Percentiles rank a stretch among this genome's conserved stretches.
Conservation (phyloP, 2,888 invertebrate species). For the Caenorhabditis drosophilae region DNA sequence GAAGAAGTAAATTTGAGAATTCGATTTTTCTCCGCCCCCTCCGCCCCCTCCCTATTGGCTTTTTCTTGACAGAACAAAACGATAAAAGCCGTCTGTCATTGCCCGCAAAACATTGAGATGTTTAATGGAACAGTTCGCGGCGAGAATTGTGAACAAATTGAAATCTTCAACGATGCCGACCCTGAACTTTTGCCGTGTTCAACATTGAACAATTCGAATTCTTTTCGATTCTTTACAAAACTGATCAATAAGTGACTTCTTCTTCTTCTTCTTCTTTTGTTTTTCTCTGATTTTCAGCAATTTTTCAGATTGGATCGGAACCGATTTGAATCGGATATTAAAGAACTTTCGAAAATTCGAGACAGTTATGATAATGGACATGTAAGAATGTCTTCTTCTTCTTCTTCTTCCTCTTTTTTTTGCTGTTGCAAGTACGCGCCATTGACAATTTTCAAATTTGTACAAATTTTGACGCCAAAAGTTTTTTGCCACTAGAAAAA, state of each 20-base stretch:
- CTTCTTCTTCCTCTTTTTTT: too few relatives aligned
- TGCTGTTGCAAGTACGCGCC: too few relatives aligned
- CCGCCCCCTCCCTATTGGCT: neutral
- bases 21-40: neutral
- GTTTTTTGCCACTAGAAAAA: too few relatives aligned
- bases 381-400: too few relatives aligned
- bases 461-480: too few relatives aligned
- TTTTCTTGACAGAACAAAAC: conserved; percentile 24
- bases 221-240: conserved; percentile 11
- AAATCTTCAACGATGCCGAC: too few relatives aligned
- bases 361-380: neutral
- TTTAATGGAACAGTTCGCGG: conserved; percentile 16
- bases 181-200: neutral
- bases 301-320: conserved; percentile 15
- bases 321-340: neutral
- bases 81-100: conserved; percentile 32
- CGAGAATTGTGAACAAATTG: conserved; percentile 5
- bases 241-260: conserved; percentile 1
- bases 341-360: neutral
- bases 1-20: conserved; percentile 1
- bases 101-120: conserved; percentile 23
- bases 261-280: neutral
- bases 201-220: neutral
- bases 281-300: too few relatives aligned
- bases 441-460: too few relatives aligned